These are phyloP conservation scores for Hippasteria phrygiana DNA, from an alignment of 53 echinoderm and acorn worm genomes.

Conservation along the genomic window DNA sequence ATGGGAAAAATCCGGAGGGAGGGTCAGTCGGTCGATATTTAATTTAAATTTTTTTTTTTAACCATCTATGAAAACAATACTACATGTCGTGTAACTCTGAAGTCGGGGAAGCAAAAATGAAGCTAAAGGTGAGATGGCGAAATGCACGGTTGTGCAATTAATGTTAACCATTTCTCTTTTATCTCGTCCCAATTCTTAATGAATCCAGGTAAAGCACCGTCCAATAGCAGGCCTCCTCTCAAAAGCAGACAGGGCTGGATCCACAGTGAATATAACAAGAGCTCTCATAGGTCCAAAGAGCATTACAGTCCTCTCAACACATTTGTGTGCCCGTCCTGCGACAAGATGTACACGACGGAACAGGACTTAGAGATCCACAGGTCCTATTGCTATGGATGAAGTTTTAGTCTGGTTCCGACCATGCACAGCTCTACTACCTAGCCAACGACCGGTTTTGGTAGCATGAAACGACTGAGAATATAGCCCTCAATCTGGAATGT, in stretches of 20 bases:
- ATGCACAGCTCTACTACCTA: not conserved
- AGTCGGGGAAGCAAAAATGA: no score
- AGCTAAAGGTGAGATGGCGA: no score
- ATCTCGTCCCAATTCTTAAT: not conserved
- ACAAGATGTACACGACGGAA: conserved; percentile 94
- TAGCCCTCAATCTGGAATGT: no score
- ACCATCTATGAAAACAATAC: no score
- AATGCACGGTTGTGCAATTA: no score
- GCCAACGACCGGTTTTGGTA: no score
- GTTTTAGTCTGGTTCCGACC: not conserved
- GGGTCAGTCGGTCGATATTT: no score
- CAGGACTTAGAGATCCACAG: conserved; percentile 91
- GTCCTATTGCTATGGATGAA: conserved; percentile 84
- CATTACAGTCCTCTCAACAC: conserved; percentile 59
- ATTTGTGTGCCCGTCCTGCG: conserved; percentile 86
- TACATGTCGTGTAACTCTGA: no score
- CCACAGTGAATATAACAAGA: conserved; percentile 30
- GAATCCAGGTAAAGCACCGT: conserved; percentile 25
- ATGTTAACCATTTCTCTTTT: no score
- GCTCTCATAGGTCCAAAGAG: conserved; percentile 23
- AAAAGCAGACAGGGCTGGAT: conserved; percentile 69
- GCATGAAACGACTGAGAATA: no score
- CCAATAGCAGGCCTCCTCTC: conserved; percentile 53
- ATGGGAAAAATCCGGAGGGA: no score
- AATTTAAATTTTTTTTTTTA: no score